A percentile compares a stretch with the other conserved stretches of the same genome.
Evolutionary conservation across 2,113 vertebrate genomes (phyloP).

Genomic region (Hyla sarda): DNA sequence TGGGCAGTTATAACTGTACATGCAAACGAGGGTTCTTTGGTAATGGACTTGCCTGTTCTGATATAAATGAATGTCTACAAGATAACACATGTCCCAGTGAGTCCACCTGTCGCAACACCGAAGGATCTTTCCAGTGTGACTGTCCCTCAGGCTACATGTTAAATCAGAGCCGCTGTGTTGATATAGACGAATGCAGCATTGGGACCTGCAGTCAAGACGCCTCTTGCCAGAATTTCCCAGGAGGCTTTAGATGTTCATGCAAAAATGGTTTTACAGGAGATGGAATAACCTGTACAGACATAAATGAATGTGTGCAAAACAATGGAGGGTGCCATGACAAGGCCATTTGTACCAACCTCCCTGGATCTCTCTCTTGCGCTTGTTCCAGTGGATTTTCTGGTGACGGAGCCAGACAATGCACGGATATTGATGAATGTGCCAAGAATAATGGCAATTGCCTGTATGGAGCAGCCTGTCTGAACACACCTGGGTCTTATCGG

Average conservation of each 20-base stretch:
- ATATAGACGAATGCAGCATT: conserved; percentile 74
- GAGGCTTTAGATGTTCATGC: conserved; percentile 76
- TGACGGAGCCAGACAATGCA: conserved; percentile 71
- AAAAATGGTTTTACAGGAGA: conserved; percentile 72
- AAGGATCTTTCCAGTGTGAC: conserved; percentile 75
- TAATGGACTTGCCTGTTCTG: conserved; percentile 71
- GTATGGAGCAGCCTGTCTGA: conserved; percentile 72
- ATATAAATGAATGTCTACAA: conserved; percentile 75
- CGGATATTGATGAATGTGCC: conserved; percentile 77
- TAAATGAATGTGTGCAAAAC: conserved; percentile 72
- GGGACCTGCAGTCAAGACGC: conserved; percentile 71
- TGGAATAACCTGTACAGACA: conserved; percentile 73
- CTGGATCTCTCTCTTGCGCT: conserved; percentile 75
- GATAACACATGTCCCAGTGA: conserved; percentile 68
- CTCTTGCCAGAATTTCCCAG: conserved; percentile 72
- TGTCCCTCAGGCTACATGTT: conserved; percentile 74
- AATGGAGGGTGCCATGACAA: conserved; percentile 70
- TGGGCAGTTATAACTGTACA: conserved; percentile 75
- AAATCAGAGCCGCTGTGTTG: conserved; percentile 69
- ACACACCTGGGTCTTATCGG: conserved; percentile 74
- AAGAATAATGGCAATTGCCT: conserved; percentile 75
- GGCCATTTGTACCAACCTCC: conserved; percentile 72
- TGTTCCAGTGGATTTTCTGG: conserved; percentile 75
- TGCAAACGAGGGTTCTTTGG: conserved; percentile 74
- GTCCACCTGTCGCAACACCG: conserved; percentile 74